Base-by-base conservation (phyloP, 2,113 vertebrate species). In the Ranitomeya variabilis region DNA sequence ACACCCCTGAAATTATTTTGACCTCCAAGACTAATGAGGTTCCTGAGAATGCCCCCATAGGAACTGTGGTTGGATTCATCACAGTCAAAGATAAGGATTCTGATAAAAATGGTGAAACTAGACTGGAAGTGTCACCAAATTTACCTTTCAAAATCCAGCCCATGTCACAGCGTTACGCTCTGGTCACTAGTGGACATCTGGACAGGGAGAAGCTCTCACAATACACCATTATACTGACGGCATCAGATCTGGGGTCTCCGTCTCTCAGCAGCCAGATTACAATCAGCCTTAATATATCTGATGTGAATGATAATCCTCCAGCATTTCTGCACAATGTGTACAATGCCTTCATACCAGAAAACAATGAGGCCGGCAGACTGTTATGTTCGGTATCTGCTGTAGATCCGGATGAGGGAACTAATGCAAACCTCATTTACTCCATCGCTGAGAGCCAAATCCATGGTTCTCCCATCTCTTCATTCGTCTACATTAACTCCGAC, bases 251-350 rank as follows among this genome's bases (percentile, higher is more conserved):
- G 0, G 93, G 93, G 60, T 90, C 91, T 31, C 90, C 92, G 4
- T 62, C 90, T 37, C 86, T 94, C 55, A 91, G 87, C 54, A 90
- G 86, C 85, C 89, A 91, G 66, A 90, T 76, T 86, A 89, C 57
- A 2, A 90, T 94, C 26, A 87, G 89, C 8, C 67, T 94, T 45
- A 90, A 90, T 81, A 87, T 93, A 66, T 54, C 91, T 15, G 93
- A 95, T 86, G 91, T 94, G 37, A 94, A 94, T 85, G 93, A 94
- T 55, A 98, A 93, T 73, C 55, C 91, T 45, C 94, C 94, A 10
- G 55, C 19, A n/a, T 94, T 94, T 89, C 55, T 86, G 18, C 90
- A 92, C 9, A 37, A 67, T 37, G 83, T 78, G 5, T 93, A 93
- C 69, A 90, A 91, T 18, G 92, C 91, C 0, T 91, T 92, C 55